These are phyloP conservation scores for Iphiclides podalirius DNA, from an alignment of 2,888 invertebrate genomes.

Conservation along the genomic window DNA sequence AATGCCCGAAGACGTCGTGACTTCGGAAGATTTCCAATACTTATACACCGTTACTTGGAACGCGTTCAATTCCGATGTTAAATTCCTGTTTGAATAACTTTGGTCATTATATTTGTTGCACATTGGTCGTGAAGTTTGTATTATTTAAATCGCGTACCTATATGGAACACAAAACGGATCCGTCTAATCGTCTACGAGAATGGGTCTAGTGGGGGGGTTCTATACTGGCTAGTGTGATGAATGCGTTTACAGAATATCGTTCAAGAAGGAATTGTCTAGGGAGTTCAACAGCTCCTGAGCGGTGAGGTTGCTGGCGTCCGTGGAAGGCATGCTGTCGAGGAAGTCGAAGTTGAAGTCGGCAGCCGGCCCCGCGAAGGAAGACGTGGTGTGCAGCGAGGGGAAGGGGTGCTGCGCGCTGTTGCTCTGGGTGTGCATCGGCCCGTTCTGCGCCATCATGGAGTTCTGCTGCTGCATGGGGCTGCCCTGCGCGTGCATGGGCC, in stretches of 20 bases:
- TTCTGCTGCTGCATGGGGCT: slow-evolving; percentile 38
- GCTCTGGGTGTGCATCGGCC: slow-evolving; percentile 37
- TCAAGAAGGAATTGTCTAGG: slow-evolving; percentile 87
- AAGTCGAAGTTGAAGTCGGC: slow-evolving; percentile 91
- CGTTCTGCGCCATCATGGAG: slow-evolving; percentile 31
- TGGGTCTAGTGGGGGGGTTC: slow-evolving; percentile 36
- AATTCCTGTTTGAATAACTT: slow-evolving; percentile 65
- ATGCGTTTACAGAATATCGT: slow-evolving; percentile 78
- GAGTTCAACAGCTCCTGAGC: slow-evolving; percentile 92
- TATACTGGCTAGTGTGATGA: neutral
- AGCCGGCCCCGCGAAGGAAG: slow-evolving; percentile 73
- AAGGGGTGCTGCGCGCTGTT: slow-evolving; percentile 41
- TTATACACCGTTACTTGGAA: slow-evolving; percentile 30
- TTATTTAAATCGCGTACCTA: slow-evolving; percentile 13
- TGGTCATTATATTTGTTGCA: slow-evolving; percentile 59
- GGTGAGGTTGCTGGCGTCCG: slow-evolving; percentile 87
- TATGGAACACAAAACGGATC: slow-evolving; percentile 31
- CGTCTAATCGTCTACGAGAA: slow-evolving; percentile 42
- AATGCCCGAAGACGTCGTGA: slow-evolving; percentile 59
- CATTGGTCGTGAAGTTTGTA: slow-evolving; percentile 51
- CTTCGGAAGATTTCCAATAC: slow-evolving; percentile 44
- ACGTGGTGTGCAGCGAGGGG: slow-evolving; percentile 58
- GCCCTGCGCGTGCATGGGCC: slow-evolving; percentile 41
- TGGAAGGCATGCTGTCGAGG: slow-evolving; percentile 88
- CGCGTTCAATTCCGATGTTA: slow-evolving; percentile 39